These are phyloP conservation scores for Hypsopygia costalis DNA, from an alignment of 2,888 invertebrate species.

Conservation along the genomic window DNA sequence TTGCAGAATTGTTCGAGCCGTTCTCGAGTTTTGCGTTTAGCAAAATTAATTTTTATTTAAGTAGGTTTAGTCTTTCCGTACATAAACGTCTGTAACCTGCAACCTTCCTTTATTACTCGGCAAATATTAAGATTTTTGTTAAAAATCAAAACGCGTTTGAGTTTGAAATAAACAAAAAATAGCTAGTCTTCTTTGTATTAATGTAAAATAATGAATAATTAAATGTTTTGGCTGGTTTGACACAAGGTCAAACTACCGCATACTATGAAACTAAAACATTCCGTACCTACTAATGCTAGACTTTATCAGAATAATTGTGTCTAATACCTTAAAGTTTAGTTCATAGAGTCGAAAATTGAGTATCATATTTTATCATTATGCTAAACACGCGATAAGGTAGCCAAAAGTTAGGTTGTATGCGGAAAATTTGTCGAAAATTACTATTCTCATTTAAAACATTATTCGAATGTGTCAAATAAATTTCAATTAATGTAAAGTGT, in stretches of 20 bases:
- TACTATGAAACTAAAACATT: conserved; percentile 24
- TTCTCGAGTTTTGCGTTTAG: too few relatives aligned
- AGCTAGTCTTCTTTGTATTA: conserved; percentile 38
- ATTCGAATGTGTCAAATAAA: too few relatives aligned
- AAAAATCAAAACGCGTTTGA: background rate
- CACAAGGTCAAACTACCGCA: conserved; percentile 37
- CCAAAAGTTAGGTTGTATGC: background rate
- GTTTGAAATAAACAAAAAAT: background rate
- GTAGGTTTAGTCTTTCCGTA: too few relatives aligned
- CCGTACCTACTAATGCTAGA: background rate
- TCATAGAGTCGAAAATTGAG: background rate
- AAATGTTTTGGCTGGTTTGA: conserved; percentile 38
- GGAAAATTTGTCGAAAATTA: background rate
- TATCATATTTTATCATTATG: conserved; percentile 4
- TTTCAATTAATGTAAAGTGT: too few relatives aligned
- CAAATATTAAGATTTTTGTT: too few relatives aligned
- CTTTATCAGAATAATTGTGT: background rate
- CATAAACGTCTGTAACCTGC: too few relatives aligned
- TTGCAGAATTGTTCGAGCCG: too few relatives aligned
- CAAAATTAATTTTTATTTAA: too few relatives aligned
- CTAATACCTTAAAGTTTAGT: background rate
- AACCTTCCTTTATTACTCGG: too few relatives aligned
- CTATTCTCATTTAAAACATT: too few relatives aligned
- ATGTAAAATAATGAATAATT: conserved; percentile 53
- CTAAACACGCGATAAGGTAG: conserved; percentile 7